Evolutionary conservation across 2,888 invertebrate species (phyloP), one percentile per base, ranked within the genome.

Genomic region (Malthinus seriepunctatus): DNA sequence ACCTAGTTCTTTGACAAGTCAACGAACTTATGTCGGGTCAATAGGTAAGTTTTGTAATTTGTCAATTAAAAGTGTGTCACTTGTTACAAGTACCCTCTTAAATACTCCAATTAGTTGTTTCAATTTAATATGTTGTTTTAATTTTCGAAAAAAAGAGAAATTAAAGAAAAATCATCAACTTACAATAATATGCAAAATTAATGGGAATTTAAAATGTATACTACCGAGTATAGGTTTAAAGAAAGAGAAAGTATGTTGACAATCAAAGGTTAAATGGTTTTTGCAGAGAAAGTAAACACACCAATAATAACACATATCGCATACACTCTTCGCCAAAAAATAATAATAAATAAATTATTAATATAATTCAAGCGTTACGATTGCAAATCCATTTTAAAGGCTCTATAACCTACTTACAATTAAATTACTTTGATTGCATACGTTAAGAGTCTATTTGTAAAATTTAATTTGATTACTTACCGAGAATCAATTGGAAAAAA

Each of bases 171-270:
- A n/a, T n/a, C n/a, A n/a, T n/a, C n/a, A n/a, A n/a, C n/a, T 23
- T 23, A 5, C 23, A 15, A 9, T 14, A 10, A 9, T 2, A 23
- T 15, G 39, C 39, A 39, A 15, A 42, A 42, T 14, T 9, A 15
- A 15, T 15, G 14, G n/a, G n/a, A n/a, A n/a, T n/a, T n/a, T 42
- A n/a, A 23, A 15, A 15, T 1, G 9, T n/a, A 5, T 15, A 23
- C 10, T 9, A 35, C 15, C 2, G 35, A 47, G 37, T 54, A 32
- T 32, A 32, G 39, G n/a, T n/a, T 14, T 31, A 11, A 32, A 50
- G 48, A 50, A 50, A 56, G 47, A 60, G 56, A 60, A 56, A 56
- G 56, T 60, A 47, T 32, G 52, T 44, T 33, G 52, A 39, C 38
- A 59, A 51, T 53, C 34, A 12, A 46, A 11, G 52, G 32, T 32